Conservation (phyloP, 2,797 vertebrate species). For the Leptodactylus fallax region DNA sequence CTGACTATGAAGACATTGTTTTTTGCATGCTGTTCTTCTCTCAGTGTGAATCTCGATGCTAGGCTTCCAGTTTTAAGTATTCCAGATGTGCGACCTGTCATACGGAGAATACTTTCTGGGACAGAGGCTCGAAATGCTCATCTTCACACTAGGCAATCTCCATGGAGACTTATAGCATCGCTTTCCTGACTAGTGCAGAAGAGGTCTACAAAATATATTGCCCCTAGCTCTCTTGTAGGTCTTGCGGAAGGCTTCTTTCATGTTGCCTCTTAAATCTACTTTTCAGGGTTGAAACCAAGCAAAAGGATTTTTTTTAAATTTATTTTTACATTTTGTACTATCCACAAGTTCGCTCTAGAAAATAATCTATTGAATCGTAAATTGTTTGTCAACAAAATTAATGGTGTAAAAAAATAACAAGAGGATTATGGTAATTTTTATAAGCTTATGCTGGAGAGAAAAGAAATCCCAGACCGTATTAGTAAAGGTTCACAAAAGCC, state of each 20-base stretch:
- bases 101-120: background rate
- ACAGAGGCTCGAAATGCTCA: background rate
- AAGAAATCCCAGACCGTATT: too few species aligned
- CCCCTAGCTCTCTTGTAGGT: too few species aligned
- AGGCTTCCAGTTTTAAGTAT: conserved; percentile 2
- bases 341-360: background rate
- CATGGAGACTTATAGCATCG: too few species aligned
- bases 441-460: too few species aligned
- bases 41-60: background rate
- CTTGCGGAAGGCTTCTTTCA: background rate
- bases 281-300: background rate
- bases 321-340: background rate
- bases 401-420: too few species aligned
- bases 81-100: conserved; percentile 47
- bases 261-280: background rate
- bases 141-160: background rate
- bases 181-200: background rate
- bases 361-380: too few species aligned
- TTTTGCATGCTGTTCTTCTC: conserved; percentile 8
- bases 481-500: too few species aligned
- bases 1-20: conserved; percentile 16
- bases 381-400: too few species aligned
- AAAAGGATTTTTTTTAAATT: too few species aligned
- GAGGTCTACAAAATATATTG: background rate
- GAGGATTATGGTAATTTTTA: too few species aligned